Conservation (phyloP, 2,888 invertebrate species). For the Hirtodrosophila duncani region DNA sequence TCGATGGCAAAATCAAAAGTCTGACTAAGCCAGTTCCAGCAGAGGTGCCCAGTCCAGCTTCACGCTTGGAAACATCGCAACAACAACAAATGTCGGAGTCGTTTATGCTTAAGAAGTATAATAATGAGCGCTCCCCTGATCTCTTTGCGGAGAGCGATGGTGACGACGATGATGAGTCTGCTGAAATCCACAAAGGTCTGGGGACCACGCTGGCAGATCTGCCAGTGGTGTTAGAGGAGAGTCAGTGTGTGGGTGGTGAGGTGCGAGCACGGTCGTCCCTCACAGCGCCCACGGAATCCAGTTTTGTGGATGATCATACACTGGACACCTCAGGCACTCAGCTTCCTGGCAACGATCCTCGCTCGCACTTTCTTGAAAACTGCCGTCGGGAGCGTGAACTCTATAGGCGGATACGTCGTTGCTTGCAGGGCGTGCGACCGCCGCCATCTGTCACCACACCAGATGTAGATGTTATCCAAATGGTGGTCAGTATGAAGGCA, state of each 20-base stretch:
- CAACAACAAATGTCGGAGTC: slow-evolving; percentile 36
- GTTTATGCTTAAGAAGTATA: slow-evolving; percentile 60
- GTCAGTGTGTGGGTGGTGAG: slow-evolving; percentile 34
- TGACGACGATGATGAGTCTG: slow-evolving; percentile 55
- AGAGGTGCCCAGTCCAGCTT: slow-evolving; percentile 10
- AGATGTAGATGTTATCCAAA: slow-evolving; percentile 83
- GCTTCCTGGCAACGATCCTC: slow-evolving; percentile 31
- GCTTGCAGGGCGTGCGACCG: slow-evolving; percentile 84
- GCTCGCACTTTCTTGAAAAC: slow-evolving; percentile 59
- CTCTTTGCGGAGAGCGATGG: slow-evolving; percentile 83
- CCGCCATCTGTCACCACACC: slow-evolving; percentile 86
- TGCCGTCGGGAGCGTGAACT: slow-evolving; percentile 73
- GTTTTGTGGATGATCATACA: slow-evolving; percentile 69
- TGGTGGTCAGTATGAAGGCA: slow-evolving; percentile 81
- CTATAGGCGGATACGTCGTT: slow-evolving; percentile 79
- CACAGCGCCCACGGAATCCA: slow-evolving; percentile 64
- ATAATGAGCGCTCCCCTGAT: slow-evolving; percentile 81
- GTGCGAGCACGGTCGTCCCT: slow-evolving; percentile 48
- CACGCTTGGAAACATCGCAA: slow-evolving; percentile 24
- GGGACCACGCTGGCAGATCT: slow-evolving; percentile 38
- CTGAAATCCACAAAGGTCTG: slow-evolving; percentile 25
- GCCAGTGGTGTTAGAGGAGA: slow-evolving; percentile 49
- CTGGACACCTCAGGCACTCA: slow-evolving; percentile 45
- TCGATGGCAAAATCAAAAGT: slow-evolving; percentile 75
- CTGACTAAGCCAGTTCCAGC: slow-evolving; percentile 34